phyloP scores from a whole-genome alignment of 2,113 vertebrate species.

The Deroptyus accipitrinus region DNA sequence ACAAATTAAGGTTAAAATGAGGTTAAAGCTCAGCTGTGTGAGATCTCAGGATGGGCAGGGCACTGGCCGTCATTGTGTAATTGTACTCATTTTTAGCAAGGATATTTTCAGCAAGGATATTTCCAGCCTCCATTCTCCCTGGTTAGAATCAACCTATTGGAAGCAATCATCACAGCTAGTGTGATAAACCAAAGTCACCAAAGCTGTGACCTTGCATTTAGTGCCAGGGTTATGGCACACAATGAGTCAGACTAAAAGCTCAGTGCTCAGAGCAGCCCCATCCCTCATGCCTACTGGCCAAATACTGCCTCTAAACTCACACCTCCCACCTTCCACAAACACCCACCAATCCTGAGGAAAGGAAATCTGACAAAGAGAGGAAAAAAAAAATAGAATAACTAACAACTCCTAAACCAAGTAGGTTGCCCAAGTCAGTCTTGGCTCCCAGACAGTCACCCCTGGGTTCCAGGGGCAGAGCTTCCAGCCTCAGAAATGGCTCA shows the following conservation, averaged over 20 bases:
- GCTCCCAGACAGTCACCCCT: not conserved
- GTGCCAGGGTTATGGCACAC: not conserved
- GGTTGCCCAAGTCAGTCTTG: not conserved
- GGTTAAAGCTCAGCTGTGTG: not conserved
- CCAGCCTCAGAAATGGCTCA: conserved; percentile 10
- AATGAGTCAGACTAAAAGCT: not conserved
- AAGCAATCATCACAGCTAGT: not conserved
- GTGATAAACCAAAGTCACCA: not conserved
- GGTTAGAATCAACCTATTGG: not conserved
- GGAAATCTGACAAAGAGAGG: not conserved
- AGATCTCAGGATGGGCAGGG: not conserved
- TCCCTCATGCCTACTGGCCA: not conserved
- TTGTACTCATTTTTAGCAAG: not conserved
- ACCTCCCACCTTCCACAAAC: not conserved
- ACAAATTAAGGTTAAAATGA: not conserved
- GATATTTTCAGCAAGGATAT: not conserved
- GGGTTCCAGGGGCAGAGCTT: not conserved
- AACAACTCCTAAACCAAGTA: not conserved
- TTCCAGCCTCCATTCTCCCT: not conserved
- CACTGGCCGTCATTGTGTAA: not conserved
- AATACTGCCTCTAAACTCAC: not conserved
- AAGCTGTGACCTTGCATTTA: not conserved
- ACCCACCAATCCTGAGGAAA: not conserved
- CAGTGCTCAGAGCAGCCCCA: not conserved
- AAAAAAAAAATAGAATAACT: not conserved